phyloP scores from a whole-genome alignment of 1,140 invertebrate species.

The Ips nitidus region DNA sequence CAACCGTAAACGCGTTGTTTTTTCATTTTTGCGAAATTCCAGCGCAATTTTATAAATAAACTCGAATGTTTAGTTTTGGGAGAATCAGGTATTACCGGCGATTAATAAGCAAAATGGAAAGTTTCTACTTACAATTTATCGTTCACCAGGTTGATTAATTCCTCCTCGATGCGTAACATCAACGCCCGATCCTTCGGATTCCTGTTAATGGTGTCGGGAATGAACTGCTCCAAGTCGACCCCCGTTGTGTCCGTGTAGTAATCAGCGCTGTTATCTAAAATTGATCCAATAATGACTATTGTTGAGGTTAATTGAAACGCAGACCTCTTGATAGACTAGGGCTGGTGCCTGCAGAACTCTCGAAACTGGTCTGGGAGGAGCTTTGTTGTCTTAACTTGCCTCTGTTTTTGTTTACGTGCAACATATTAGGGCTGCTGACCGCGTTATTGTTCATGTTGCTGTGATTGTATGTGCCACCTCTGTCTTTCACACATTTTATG shows the following conservation, averaged over 20 bases:
- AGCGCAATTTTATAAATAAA: too few relatives aligned
- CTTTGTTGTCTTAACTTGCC: constrained; percentile 62
- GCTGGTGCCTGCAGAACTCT: constrained; percentile 57
- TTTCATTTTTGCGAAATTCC: too few relatives aligned
- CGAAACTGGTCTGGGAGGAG: constrained; percentile 64
- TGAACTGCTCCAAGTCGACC: constrained; percentile 82
- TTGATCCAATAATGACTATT: constrained; percentile 36
- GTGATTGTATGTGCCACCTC: constrained; percentile 46
- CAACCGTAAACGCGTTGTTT: too few relatives aligned
- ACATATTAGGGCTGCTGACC: constrained; percentile 46
- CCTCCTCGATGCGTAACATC: constrained; percentile 84
- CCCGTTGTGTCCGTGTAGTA: constrained; percentile 76
- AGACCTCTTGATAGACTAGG: constrained; percentile 65
- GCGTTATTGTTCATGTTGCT: constrained; percentile 46
- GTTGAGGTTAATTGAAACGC: constrained; percentile 26
- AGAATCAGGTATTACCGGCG: too few relatives aligned
- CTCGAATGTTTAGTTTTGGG: too few relatives aligned
- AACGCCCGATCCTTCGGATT: constrained; percentile 84
- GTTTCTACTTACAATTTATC: constrained; percentile 70
- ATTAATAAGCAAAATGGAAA: not conserved
- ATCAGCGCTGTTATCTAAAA: constrained; percentile 79
- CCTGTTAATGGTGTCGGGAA: constrained; percentile 87
- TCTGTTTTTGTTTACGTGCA: constrained; percentile 54
- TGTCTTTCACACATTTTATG: constrained; percentile 42
- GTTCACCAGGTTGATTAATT: constrained; percentile 79